Base-by-base conservation (phyloP, 2,888 invertebrate species). In the Conops quadrifasciatus region DNA sequence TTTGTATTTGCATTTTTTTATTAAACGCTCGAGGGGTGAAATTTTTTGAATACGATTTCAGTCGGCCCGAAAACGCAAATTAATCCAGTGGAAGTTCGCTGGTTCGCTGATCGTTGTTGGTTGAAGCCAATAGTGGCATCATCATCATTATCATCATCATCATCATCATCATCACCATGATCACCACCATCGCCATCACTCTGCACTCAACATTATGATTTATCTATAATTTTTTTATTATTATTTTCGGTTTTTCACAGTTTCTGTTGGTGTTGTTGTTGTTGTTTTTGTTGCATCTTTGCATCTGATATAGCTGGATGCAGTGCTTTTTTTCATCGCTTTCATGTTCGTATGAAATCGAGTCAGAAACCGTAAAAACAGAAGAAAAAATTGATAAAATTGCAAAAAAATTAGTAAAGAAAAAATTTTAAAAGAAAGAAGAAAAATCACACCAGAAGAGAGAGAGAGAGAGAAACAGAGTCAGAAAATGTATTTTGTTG, bases 201-300 rank as follows among this genome's bases (percentile, higher is more conserved):
- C 2, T n/a, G 24, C 62, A 15, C 63, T 28, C 5, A 45, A n/a
- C 47, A 16, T 21, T 45, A 24, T 45, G 63, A 63, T 63, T 63
- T 63, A 63, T 63, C 47, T 63, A 11, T 16, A 45, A 62, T 47
- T 26, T 63, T 47, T 5, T 24, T 63, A n/a, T n/a, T 19, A 63
- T 63, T 63, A 45, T 63, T 63, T 63, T 62, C 24, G 21, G 21
- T 24, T 45, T 15, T 21, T 47, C 16, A 47, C 63, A 9, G 36
- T 36, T 36, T 4, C 9, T 36, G 36, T 36, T 36, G 36, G 4
- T 36, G 36, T 4, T 7, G 36, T 4, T 36, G 9, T 36, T n/a
- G n/a, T n/a, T n/a, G n/a, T n/a, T n/a, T 59, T 63, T 47, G 45
- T 47, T 63, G 63, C 63, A 47, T 36, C 45, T 45, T 63, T 45